Evolutionary conservation across 2,888 invertebrate genomes (phyloP).

Genomic region (Phalera bucephala): DNA sequence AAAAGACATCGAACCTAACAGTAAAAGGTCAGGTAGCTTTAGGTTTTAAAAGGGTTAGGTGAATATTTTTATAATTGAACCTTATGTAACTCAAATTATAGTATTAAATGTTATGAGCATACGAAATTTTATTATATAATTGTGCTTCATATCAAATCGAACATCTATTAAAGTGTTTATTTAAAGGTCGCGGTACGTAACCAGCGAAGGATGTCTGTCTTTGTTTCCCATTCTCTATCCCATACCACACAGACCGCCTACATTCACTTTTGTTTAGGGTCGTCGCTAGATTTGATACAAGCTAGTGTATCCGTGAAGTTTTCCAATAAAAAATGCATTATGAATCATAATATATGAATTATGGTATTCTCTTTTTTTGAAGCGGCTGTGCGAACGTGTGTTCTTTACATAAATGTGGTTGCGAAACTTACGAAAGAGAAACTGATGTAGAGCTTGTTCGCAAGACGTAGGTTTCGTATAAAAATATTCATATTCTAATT

Average conservation of each 20-base stretch:
- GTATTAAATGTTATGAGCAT: slow-evolving; percentile 15
- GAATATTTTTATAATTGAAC: neutral
- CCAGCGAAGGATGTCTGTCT: slow-evolving; percentile 41
- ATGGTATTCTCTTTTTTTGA: slow-evolving; percentile 14
- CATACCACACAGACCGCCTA: slow-evolving; percentile 49
- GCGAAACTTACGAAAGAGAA: slow-evolving; percentile 66
- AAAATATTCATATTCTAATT: too few relatives aligned
- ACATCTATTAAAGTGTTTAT: slow-evolving; percentile 34
- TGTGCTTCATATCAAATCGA: slow-evolving; percentile 16
- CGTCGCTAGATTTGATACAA: slow-evolving; percentile 8
- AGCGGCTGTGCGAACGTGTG: slow-evolving; percentile 17
- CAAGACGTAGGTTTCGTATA: slow-evolving; percentile 2
- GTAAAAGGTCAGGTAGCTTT: neutral
- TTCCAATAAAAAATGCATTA: slow-evolving; percentile 28
- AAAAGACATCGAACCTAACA: slow-evolving; percentile 2
- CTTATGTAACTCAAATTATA: slow-evolving; percentile 8
- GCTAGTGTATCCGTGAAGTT: slow-evolving; percentile 12
- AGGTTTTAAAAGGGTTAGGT: neutral
- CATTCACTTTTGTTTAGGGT: slow-evolving; percentile 76
- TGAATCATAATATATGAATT: slow-evolving; percentile 13
- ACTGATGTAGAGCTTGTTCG: slow-evolving; percentile 19
- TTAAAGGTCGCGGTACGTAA: slow-evolving; percentile 41
- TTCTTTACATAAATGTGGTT: slow-evolving; percentile 43
- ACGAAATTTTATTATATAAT: slow-evolving; percentile 22
- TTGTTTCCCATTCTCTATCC: slow-evolving; percentile 61